Evolutionary conservation across 2,113 vertebrate genomes (phyloP), one percentile per base, ranked within the genome.

Genomic region (Clarias magur): DNA sequence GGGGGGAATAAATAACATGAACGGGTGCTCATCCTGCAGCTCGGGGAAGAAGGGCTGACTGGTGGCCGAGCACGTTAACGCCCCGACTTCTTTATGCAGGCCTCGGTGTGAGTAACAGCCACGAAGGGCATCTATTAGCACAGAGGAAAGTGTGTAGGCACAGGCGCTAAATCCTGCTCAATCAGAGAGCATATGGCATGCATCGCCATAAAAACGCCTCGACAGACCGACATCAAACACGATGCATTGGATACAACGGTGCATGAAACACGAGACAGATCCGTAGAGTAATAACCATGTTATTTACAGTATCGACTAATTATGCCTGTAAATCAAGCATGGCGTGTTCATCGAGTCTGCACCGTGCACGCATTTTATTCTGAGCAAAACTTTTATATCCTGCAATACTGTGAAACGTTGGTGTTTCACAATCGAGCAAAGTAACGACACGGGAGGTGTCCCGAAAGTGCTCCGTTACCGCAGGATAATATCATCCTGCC

Each of bases 171-270:
- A 90, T 68, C 75, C 86, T 38, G 85, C 89, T 88, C 83, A 88
- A 83, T 75, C 87, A 83, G 81, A 91, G 82, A 80, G 88, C 91
- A 92, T 91, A 91, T 90, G 92, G 91, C 88, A 80, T 57, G 76
- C 70, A 85, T 81, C 87, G 75, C 83, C 34, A 78, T 19, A 83
- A 90, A 88, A 75, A 90, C 89, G 87, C 85, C 72, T 57, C 54
- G n/a, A 72, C n/a, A 54, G 57, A 76, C 79, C 87, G 23, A 84
- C 88, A 90, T 78, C 63, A 89, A 90, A 86, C 76, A 5, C 56
- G 87, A 85, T 89, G 88, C 85, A 86, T 62, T 76, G 65, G 79
- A 56, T 13, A 25, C 54, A 30, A n/a, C 57, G 21, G 56, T 38
- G 54, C 70, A 59, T 38, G 38, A 3, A 87, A 59, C 68, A 82